Evolutionary conservation across 2,888 invertebrate genomes (phyloP), one percentile per base, ranked within the genome.

Genomic region (Scelioninae gen. 2): DNA sequence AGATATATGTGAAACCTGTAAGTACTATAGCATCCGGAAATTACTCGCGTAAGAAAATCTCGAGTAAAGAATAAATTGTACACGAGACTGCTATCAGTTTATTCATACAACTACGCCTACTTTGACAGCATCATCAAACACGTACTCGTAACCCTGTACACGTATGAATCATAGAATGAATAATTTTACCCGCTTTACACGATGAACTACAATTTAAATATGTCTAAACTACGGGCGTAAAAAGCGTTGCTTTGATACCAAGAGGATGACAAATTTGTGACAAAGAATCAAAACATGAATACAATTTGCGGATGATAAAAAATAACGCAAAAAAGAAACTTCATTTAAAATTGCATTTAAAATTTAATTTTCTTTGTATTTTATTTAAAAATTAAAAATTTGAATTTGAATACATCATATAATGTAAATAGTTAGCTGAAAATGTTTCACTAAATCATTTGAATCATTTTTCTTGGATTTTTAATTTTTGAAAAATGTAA

Each of bases 81-180:
- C 22, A 35, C 19, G 43, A 16, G 41, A 15, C 63, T 22, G 7
- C 16, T 43, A 64, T 43, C 52, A 25, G 37, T 45, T 65, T 65
- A 43, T 53, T 53, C 11, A 53, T 45, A 28, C 46, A 22, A 15
- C 33, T 45, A 39, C 65, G 55, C 52, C 45, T 46, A 55, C 65
- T 37, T 65, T 37, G 39, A 55, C 46, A 65, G 53, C 46, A 55
- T 53, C 65, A 55, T 45, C 53, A 18, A 19, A 11, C 45, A 50
- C 31, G 50, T 61, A 50, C 48, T 50, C 25, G 25, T 16, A 53
- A 64, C 53, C 64, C 45, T 64, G 64, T 53, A 33, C 10, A 18
- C 4, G 19, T 15, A 41, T 63, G 63, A 63, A 43, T 63, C 63
- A 63, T 45, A 13, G 13, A 10, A 10, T n/a, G 58, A 33, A 43